Percentiles rank a stretch among this genome's conserved stretches.
phyloP scores from a whole-genome alignment of 2,797 vertebrate genomes.

The Enteromius trimaculatus region DNA sequence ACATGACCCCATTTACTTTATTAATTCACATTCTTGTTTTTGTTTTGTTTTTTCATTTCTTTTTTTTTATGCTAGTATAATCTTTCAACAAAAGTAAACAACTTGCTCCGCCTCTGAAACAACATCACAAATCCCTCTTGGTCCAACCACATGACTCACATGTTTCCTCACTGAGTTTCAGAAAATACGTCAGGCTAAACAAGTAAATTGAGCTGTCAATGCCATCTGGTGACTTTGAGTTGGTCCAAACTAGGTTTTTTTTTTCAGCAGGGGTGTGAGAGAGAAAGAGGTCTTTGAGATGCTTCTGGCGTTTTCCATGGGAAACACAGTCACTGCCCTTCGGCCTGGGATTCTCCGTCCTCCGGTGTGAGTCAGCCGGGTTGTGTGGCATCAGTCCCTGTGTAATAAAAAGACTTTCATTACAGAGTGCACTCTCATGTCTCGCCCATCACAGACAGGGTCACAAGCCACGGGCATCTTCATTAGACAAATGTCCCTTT shows the following conservation, averaged over 20 bases:
- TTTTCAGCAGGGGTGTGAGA: background rate
- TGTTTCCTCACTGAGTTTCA: background rate
- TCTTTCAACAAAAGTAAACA: background rate
- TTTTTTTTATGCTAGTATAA: background rate
- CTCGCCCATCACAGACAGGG: constrained; percentile 12
- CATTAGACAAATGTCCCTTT: constrained; percentile 34
- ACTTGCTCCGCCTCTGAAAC: constrained; percentile 2
- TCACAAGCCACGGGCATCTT: constrained; percentile 4
- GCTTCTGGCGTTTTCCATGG: constrained; percentile 51
- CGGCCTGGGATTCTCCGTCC: constrained; percentile 14
- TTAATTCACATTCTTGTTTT: background rate
- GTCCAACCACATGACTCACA: background rate
- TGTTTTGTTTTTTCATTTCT: background rate
- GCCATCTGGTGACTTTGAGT: background rate
- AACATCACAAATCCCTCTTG: background rate
- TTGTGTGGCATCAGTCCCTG: constrained; percentile 46
- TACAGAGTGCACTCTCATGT: constrained; percentile 14
- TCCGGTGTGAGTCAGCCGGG: constrained; percentile 20
- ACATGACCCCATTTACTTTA: background rate
- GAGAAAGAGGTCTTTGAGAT: constrained; percentile 6
- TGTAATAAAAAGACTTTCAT: constrained; percentile 42
- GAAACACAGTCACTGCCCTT: constrained; percentile 41
- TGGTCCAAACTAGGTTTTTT: background rate
- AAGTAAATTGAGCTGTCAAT: background rate
- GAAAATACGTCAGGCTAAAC: background rate